Conservation (phyloP, 2,113 vertebrate genomes). For the Pseudorasbora parva region DNA sequence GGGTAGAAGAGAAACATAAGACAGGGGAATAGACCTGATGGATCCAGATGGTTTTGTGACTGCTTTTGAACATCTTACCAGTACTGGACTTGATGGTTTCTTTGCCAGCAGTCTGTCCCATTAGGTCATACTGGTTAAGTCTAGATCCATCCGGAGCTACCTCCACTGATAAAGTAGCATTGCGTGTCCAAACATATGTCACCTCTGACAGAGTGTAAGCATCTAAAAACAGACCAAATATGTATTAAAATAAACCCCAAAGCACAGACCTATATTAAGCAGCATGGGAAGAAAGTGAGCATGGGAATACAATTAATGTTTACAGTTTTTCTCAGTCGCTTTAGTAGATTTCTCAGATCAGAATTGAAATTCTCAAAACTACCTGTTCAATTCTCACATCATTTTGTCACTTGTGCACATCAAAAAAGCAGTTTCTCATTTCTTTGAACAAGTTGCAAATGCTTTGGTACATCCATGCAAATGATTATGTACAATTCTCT, state of each 20-base stretch:
- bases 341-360: no score
- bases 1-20: constrained; percentile 7
- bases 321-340: no score
- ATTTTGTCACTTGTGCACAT: no score
- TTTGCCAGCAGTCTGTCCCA: constrained; percentile 89
- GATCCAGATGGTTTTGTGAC: neutral
- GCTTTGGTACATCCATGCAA: no score
- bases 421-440: no score
- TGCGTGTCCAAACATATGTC: constrained; percentile 92
- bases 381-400: no score
- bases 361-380: no score
- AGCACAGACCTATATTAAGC: neutral
- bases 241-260: neutral
- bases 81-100: constrained; percentile 94
- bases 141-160: constrained; percentile 92
- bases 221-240: constrained; percentile 73
- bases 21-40: neutral
- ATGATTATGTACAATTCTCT: no score
- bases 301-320: no score
- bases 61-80: constrained; percentile 75
- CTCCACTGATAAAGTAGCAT: constrained; percentile 90
- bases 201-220: constrained; percentile 94
- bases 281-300: neutral
- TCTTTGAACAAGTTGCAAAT: no score
- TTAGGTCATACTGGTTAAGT: constrained; percentile 91